Base-by-base conservation (phyloP, 2,113 vertebrate species). In the Crotalus horridus region DNA sequence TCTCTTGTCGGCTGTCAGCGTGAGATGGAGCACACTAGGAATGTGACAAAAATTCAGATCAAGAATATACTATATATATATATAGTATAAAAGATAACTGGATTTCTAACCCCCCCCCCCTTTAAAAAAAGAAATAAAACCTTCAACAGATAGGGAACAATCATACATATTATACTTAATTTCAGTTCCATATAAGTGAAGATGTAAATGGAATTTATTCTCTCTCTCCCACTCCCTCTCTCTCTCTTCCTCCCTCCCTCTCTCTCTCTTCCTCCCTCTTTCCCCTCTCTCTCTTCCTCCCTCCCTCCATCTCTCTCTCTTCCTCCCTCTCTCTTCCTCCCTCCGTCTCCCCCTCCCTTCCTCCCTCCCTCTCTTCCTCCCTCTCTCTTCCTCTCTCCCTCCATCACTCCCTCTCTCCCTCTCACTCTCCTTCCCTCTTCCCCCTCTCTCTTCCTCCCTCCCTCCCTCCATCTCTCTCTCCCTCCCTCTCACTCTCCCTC, bases 41-140 rank as follows among this genome's bases (percentile, higher is more conserved):
- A 13, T 1, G 5, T 81, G 91, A 55, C 87, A 92, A 33, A 88
- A 74, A 55, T 92, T 69, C 59, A 92, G 55, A 92, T 55, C 51
- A 29, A 1, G 10, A 88, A 9, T 26, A 87, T 6, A 56, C 1
- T 6, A 55, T 1, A 20, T 5, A 20, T 4, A 55, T 1, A 55
- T 4, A 20, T 6, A 56, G 17, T 56, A 56, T 5, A 56, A 56
- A 56, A 88, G 58, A 21, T 39, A 88, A 88, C 12, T 24, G 39
- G 55, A 69, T 69, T 88, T 88, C 58, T 88, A 54, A 29, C 8
- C 54, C 54, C 9, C n/a, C 59, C 3, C n/a, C 3, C 61, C 26
- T 64, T 23, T 4, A 64, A 74, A 74, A 33, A 69, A n/a, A 92
- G 24, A 12, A 59, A 23, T 29, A 89, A 26, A 54, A 26, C 61